phyloP scores from a whole-genome alignment of 2,113 vertebrate species.

The Scophthalmus maximus region DNA sequence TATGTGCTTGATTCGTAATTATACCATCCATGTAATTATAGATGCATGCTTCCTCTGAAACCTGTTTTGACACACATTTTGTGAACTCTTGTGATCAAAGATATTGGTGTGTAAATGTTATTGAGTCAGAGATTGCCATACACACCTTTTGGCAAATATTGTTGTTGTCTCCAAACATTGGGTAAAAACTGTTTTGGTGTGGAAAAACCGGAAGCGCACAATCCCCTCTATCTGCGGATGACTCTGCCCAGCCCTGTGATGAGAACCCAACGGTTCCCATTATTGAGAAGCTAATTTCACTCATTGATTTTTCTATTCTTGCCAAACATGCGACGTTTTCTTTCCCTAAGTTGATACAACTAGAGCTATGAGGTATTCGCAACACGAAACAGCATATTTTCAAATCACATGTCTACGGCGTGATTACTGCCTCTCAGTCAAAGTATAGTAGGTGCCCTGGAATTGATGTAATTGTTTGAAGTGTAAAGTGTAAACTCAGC shows the following conservation, averaged over 20 bases:
- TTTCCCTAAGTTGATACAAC: not conserved
- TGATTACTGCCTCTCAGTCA: constrained; percentile 46
- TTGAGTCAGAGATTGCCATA: constrained; percentile 47
- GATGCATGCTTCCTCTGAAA: constrained; percentile 67
- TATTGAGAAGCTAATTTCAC: constrained; percentile 5
- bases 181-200: constrained; percentile 64
- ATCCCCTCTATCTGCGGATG: constrained; percentile 14
- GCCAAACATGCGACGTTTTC: not conserved
- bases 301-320: constrained; percentile 33
- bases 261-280: constrained; percentile 17
- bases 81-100: constrained; percentile 62
- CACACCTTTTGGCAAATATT: constrained; percentile 60
- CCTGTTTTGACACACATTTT: constrained; percentile 77
- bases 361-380: constrained; percentile 6
- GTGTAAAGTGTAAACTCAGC: constrained; percentile 73
- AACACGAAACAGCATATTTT: constrained; percentile 39
- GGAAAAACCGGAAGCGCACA: constrained; percentile 41
- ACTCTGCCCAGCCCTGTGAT: constrained; percentile 16
- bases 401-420: constrained; percentile 37
- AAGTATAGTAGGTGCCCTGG: constrained; percentile 60
- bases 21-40: constrained; percentile 79
- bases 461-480: constrained; percentile 72
- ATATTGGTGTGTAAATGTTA: constrained; percentile 59
- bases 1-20: constrained; percentile 78
- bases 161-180: constrained; percentile 56